Conservation (phyloP, 2,797 vertebrate genomes). For the Brachyalestes nurse region DNA sequence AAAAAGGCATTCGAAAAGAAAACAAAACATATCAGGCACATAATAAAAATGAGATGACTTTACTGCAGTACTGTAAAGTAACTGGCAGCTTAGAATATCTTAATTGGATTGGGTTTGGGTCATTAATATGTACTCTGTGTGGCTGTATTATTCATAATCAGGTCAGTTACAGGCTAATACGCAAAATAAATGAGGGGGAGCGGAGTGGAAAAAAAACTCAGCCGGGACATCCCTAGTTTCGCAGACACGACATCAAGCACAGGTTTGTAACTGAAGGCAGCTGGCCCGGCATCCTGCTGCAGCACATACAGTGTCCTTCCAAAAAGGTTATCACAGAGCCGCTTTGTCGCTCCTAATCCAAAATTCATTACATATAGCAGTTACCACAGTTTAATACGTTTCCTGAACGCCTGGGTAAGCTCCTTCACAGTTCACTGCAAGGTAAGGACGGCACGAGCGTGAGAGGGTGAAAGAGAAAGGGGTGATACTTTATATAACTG, state of each 20-base stretch:
- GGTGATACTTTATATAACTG: slow-evolving; percentile 64
- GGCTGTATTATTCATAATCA: background rate
- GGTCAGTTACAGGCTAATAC: background rate
- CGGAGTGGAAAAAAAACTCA: background rate
- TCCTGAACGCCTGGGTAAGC: slow-evolving; percentile 64
- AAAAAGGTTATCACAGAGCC: slow-evolving; percentile 78
- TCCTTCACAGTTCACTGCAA: slow-evolving; percentile 64
- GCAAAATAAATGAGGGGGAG: background rate
- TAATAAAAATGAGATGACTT: background rate
- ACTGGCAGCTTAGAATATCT: no score
- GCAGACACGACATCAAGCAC: background rate
- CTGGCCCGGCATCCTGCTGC: slow-evolving; percentile 51
- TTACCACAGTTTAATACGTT: slow-evolving; percentile 74
- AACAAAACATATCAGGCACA: background rate
- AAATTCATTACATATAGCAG: slow-evolving; percentile 76
- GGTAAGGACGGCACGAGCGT: slow-evolving; percentile 47
- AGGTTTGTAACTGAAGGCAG: slow-evolving; percentile 23
- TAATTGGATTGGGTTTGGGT: background rate
- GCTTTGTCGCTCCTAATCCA: slow-evolving; percentile 76
- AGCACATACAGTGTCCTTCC: slow-evolving; percentile 73
- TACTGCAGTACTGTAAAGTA: background rate
- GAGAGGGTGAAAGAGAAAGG: slow-evolving; percentile 56
- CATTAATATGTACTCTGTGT: background rate
- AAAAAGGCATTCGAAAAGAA: background rate
- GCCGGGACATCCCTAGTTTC: background rate